phyloP scores from a whole-genome alignment of 2,113 vertebrate genomes.

The Rissa tridactyla region DNA sequence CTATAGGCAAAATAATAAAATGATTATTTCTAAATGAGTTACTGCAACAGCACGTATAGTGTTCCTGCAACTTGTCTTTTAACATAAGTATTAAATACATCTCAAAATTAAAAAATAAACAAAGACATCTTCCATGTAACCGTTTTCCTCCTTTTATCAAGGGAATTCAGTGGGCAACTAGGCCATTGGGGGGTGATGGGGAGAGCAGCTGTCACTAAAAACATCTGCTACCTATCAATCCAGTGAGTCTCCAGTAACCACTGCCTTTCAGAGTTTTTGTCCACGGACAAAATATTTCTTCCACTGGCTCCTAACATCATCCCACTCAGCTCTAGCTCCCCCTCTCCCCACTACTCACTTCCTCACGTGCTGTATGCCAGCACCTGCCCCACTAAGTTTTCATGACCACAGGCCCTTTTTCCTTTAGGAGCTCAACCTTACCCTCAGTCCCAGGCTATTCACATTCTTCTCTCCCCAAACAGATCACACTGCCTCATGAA shows the following conservation, averaged over 20 bases:
- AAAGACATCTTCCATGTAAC: not conserved
- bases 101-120: not conserved
- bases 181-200: rapidly evolving
- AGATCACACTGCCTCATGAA: not conserved
- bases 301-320: not conserved
- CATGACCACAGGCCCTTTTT: not conserved
- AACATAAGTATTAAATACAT: not conserved
- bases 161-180: rapidly evolving
- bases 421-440: not conserved
- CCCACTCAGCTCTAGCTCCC: not conserved
- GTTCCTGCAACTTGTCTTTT: not conserved
- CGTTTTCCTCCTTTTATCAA: not conserved
- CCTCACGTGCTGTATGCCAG: not conserved
- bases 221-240: not conserved
- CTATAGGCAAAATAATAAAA: not conserved
- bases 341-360: not conserved
- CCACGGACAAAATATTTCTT: rapidly evolving
- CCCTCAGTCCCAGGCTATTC: not conserved
- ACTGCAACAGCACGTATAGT: not conserved
- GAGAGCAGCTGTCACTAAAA: not conserved
- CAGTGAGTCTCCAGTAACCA: not conserved
- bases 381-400: not conserved
- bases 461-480: not conserved
- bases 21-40: not conserved
- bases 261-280: not conserved